These are phyloP conservation scores for Trissolcus japonicus DNA, from an alignment of 2,888 invertebrate genomes.

Conservation along the genomic window DNA sequence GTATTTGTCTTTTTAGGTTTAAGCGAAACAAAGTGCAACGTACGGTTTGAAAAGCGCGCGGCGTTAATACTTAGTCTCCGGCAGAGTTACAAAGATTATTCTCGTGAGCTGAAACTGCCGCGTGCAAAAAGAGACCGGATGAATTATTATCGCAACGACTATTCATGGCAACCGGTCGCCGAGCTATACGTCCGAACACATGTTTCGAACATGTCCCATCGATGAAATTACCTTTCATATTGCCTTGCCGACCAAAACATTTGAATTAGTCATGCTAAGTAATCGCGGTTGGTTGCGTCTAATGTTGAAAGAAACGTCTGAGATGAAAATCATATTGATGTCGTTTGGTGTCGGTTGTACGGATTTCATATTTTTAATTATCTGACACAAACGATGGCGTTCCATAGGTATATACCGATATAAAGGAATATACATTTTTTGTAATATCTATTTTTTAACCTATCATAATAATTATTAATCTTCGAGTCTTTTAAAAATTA, in stretches of 20 bases:
- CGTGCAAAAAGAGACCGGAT: constrained; percentile 54
- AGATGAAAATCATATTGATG: neutral
- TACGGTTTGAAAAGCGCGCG: constrained; percentile 42
- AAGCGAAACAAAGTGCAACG: constrained; percentile 38
- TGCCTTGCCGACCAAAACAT: constrained; percentile 39
- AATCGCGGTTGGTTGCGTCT: constrained; percentile 27
- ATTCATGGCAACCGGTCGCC: constrained; percentile 54
- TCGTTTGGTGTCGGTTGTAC: too few species aligned
- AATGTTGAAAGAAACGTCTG: neutral
- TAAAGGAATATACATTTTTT: too few species aligned
- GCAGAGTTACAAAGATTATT: constrained; percentile 45
- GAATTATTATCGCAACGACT: constrained; percentile 56
- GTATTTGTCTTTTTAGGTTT: constrained; percentile 22
- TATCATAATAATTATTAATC: neutral
- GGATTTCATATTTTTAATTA: too few species aligned
- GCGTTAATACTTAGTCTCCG: constrained; percentile 42
- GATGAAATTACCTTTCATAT: constrained; percentile 55
- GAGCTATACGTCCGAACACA: constrained; percentile 47
- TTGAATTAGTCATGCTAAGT: constrained; percentile 49
- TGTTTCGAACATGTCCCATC: constrained; percentile 57
- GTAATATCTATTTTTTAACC: neutral
- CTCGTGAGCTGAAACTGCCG: constrained; percentile 50
- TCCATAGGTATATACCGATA: too few species aligned
- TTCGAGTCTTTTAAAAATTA: neutral
- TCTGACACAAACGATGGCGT: too few species aligned